Conservation (phyloP, 2,888 invertebrate genomes). For the Parochlus steinenii region DNA sequence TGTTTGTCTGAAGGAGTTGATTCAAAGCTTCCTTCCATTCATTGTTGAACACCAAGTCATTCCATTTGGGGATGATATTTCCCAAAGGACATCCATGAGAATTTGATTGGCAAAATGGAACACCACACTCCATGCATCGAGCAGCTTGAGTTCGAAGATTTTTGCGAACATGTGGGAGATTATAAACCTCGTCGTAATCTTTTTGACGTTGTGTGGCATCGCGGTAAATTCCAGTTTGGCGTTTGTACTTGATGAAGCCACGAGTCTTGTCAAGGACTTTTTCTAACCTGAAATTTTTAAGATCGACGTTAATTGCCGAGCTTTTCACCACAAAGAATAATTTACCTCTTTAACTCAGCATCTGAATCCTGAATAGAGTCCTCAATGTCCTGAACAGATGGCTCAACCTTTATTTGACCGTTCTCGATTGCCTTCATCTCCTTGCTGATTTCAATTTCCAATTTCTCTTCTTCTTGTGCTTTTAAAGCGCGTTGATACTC, state of each 20-base stretch:
- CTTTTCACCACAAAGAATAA: constrained; percentile 66
- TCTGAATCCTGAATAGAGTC: constrained; percentile 66
- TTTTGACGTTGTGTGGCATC: constrained; percentile 66
- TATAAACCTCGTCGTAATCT: constrained; percentile 97
- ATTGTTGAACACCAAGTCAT: constrained; percentile 84
- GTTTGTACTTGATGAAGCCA: constrained; percentile 92
- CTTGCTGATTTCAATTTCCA: constrained; percentile 22
- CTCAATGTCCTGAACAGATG: constrained; percentile 64
- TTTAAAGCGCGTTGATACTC: constrained; percentile 87
- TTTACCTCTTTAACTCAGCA: constrained; percentile 61
- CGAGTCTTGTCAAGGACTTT: constrained; percentile 67
- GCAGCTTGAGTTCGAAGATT: constrained; percentile 85
- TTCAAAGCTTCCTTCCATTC: constrained; percentile 90
- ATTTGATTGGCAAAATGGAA: constrained; percentile 91
- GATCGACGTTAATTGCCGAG: constrained; percentile 61
- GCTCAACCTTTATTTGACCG: constrained; percentile 28
- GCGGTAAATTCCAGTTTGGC: constrained; percentile 76
- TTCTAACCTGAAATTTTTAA: constrained; percentile 66
- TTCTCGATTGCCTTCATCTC: constrained; percentile 20
- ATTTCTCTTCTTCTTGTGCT: constrained; percentile 35
- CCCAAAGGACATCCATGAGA: constrained; percentile 92
- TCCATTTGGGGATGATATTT: constrained; percentile 99
- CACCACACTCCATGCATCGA: constrained; percentile 97
- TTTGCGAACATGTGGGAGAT: constrained; percentile 67
- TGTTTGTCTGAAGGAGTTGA: constrained; percentile 92